Evolutionary conservation across 2,113 vertebrate genomes (phyloP).

Genomic region (Monarcha castaneiventris): DNA sequence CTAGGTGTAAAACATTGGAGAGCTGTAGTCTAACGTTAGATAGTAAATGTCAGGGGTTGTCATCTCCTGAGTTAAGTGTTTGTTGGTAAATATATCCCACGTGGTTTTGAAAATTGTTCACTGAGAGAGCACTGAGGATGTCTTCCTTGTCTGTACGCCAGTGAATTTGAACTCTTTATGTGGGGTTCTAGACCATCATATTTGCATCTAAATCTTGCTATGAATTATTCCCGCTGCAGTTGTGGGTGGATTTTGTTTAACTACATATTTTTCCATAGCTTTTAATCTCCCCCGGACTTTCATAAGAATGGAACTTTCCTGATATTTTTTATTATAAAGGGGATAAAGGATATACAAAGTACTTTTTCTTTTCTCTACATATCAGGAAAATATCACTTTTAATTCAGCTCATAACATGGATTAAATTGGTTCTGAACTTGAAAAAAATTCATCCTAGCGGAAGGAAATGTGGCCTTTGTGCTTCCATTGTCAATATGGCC

Average conservation of each 20-base stretch:
- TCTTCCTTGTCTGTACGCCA: neutral
- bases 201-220: neutral
- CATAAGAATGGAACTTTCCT: neutral
- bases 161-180: neutral
- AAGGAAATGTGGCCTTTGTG: neutral
- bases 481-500: neutral
- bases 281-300: neutral
- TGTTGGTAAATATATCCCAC: neutral
- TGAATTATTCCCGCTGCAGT: neutral
- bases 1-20: neutral
- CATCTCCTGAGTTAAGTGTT: neutral
- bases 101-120: neutral
- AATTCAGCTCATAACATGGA: neutral
- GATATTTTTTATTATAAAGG: neutral
- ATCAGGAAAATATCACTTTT: neutral
- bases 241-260: neutral
- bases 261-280: neutral
- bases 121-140: neutral
- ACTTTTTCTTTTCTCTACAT: neutral
- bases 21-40: neutral
- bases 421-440: neutral
- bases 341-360: neutral
- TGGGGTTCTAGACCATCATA: neutral
- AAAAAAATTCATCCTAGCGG: fast-evolving
- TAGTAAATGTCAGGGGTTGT: neutral